These are phyloP conservation scores for Cenopis cana DNA, from an alignment of 2,888 invertebrate species.

Conservation along the genomic window DNA sequence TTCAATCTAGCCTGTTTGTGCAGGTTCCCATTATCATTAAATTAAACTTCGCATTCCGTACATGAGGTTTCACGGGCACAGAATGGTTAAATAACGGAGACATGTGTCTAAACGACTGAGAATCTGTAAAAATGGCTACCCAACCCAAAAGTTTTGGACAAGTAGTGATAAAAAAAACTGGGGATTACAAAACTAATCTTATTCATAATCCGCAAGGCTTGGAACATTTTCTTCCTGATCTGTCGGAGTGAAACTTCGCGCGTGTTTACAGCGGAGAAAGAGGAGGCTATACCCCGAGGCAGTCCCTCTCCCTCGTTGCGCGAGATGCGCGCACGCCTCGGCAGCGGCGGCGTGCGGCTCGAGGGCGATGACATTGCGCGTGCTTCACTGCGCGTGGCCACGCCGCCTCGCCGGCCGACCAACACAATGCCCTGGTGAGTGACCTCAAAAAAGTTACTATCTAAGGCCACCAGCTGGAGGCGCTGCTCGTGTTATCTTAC, in stretches of 20 bases:
- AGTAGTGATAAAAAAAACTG: background rate
- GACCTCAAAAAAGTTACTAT: too few relatives aligned
- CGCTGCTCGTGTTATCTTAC: too few relatives aligned
- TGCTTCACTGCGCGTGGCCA: conserved; percentile 89
- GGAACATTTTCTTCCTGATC: too few relatives aligned
- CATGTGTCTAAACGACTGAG: background rate
- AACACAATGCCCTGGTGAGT: conserved; percentile 66
- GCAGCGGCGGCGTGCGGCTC: conserved; percentile 87
- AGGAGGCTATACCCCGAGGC: conserved; percentile 71
- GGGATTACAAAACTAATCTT: background rate
- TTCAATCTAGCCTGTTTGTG: too few relatives aligned
- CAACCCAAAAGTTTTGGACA: background rate
- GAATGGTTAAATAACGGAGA: background rate
- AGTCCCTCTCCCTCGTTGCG: conserved; percentile 87
- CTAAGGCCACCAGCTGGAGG: too few relatives aligned
- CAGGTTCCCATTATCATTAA: too few relatives aligned
- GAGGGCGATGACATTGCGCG: conserved; percentile 89
- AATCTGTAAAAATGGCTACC: background rate
- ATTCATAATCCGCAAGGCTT: background rate
- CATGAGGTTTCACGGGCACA: background rate
- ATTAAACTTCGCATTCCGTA: too few relatives aligned
- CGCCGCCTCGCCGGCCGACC: conserved; percentile 87
- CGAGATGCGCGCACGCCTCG: conserved; percentile 86
- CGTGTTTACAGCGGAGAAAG: conserved; percentile 84
- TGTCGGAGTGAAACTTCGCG: background rate